Evolutionary conservation across 2,113 vertebrate genomes (phyloP), one percentile per base, ranked within the genome.

Genomic region (Vulpes lagopus): DNA sequence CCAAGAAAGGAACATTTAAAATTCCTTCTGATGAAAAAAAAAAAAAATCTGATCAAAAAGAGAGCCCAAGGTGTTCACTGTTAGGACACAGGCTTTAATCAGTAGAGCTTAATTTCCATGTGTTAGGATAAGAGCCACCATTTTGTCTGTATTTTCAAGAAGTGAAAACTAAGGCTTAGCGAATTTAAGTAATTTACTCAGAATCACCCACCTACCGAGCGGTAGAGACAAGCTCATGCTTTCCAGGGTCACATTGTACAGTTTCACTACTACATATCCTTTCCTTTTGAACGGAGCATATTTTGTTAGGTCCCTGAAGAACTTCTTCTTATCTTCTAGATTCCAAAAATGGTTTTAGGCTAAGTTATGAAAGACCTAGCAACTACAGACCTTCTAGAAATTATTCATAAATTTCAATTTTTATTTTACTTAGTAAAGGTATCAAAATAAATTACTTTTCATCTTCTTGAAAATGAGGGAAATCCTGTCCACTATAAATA

Each of bases 391-490:
- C 15, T 55, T 78, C 17, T 49, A 57, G 65, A 71, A 60, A 32
- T 60, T 55, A 73, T 90, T 79, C n/a, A 32, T 76, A 69, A 96
- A 43, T 62, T 93, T 91, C 10, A 71, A 10, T 62, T 73, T 88
- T 95, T 51, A 71, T 38, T 89, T 92, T 84, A 53, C 71, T 93
- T 69, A 57, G 14, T 27, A 23, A 82, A 80, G 6, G 16, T 82
- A 11, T 71, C 65, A 91, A 92, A 93, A 86, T 71, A 92, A 83
- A 60, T 94, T 59, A 64, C 11, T 84, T 84, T 64, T 15, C 43
- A 74, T 85, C 60, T 80, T 78, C 51, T 55, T 81, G 43, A 82
- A 95, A 93, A 76, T 62, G 71, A 89, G 38, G 12, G 10, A 76
- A 60, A 62, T 60, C 4, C 8, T 80, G 1, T 57, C 78, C 79